These are phyloP conservation scores for Saccostrea cuccullata DNA, from an alignment of 1,140 invertebrate genomes.

Conservation along the genomic window DNA sequence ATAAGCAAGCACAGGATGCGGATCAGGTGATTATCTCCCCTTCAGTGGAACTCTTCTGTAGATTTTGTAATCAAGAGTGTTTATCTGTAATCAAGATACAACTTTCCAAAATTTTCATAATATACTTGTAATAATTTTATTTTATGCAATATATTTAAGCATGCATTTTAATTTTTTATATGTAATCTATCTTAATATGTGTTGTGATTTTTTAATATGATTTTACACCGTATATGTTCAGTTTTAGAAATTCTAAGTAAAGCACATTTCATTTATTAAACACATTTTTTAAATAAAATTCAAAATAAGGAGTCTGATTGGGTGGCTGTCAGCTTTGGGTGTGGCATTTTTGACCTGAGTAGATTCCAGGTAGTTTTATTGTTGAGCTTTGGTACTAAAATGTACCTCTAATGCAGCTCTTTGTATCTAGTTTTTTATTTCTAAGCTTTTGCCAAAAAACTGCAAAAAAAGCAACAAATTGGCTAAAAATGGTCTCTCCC, in stretches of 20 bases:
- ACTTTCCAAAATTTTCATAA: neutral
- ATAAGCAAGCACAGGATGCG: slow-evolving; percentile 62
- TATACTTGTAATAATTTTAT: slow-evolving; percentile 2
- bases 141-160: slow-evolving; percentile 16
- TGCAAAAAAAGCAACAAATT: neutral
- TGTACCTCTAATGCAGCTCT: neutral
- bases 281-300: neutral
- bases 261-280: neutral
- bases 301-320: neutral
- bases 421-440: neutral
- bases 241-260: neutral
- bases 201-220: slow-evolving; percentile 1
- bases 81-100: slow-evolving; percentile 27
- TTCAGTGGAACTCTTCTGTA: slow-evolving; percentile 11
- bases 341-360: neutral
- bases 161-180: slow-evolving; percentile 1
- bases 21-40: slow-evolving; percentile 39
- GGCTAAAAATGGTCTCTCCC: neutral
- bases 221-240: neutral
- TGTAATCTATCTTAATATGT: neutral
- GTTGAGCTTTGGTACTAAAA: neutral
- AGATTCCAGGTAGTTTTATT: neutral
- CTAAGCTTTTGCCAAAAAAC: neutral
- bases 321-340: neutral
- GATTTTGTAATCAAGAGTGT: slow-evolving; percentile 11